Percentiles rank a stretch among this genome's conserved stretches.
Evolutionary conservation across 2,888 invertebrate genomes (phyloP).

Genomic region (Drosophila rellima): DNA sequence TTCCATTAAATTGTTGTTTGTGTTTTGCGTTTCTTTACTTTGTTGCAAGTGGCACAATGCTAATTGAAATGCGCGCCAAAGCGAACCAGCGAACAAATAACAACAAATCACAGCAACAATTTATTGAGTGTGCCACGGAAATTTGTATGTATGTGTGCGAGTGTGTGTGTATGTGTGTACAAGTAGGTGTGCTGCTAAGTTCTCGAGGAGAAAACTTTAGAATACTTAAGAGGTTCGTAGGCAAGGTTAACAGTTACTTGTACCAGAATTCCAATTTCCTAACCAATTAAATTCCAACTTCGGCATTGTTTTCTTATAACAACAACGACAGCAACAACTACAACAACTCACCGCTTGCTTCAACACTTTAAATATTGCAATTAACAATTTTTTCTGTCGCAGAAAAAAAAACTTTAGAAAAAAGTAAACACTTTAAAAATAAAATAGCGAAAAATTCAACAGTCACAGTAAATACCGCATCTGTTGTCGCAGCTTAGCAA

Average conservation of each 20-base stretch:
- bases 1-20: slow-evolving; percentile 32
- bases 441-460: not conserved
- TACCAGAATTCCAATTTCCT: slow-evolving; percentile 34
- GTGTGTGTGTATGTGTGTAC: not conserved
- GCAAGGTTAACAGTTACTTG: slow-evolving; percentile 41
- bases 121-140: slow-evolving; percentile 43
- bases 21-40: slow-evolving; percentile 1
- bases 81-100: slow-evolving; percentile 19
- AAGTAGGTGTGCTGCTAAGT: slow-evolving; percentile 20
- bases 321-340: not conserved
- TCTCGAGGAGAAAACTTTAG: slow-evolving; percentile 29
- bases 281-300: slow-evolving; percentile 27
- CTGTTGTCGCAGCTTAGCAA: not conserved
- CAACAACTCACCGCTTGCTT: not conserved
- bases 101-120: slow-evolving; percentile 31
- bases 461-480: not conserved
- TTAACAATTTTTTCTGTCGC: slow-evolving; percentile 12
- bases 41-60: slow-evolving; percentile 54
- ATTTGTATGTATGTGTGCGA: not conserved
- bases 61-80: slow-evolving; percentile 51
- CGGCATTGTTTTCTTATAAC: slow-evolving; percentile 23
- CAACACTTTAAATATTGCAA: slow-evolving; percentile 10
- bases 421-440: not conserved
- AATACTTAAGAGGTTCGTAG: slow-evolving; percentile 13
- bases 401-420: not conserved